phyloP scores from a whole-genome alignment of 2,797 vertebrate genomes.

The Vireo griseus region DNA sequence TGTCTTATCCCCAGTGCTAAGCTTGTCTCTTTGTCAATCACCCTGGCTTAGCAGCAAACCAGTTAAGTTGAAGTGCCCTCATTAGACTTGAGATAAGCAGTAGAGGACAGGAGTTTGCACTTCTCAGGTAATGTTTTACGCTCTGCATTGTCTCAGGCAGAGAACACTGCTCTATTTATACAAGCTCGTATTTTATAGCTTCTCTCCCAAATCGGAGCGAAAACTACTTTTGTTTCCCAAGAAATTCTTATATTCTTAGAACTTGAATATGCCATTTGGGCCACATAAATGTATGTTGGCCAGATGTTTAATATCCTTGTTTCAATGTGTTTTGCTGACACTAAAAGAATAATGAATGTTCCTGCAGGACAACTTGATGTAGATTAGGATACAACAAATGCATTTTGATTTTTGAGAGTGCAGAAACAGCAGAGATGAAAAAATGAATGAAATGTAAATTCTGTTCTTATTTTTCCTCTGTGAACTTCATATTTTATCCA shows the following conservation, averaged over 20 bases:
- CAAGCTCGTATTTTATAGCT: background rate
- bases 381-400: constrained; percentile 34
- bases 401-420: background rate
- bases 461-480: constrained; percentile 17
- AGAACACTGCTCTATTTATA: background rate
- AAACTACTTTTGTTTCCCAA: constrained; percentile 20
- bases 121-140: background rate
- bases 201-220: background rate
- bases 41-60: background rate
- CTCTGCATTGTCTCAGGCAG: background rate
- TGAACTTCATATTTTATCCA: constrained; percentile 11
- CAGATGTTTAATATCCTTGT: constrained; percentile 51
- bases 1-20: background rate
- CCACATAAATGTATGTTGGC: constrained; percentile 33
- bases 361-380: constrained; percentile 34
- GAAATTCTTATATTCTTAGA: background rate
- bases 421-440: background rate
- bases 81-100: background rate
- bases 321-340: constrained; percentile 51
- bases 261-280: constrained; percentile 46
- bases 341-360: constrained; percentile 42
- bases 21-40: background rate
- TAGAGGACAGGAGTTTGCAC: background rate
- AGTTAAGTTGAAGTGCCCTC: constrained; percentile 2
- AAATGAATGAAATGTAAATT: constrained; percentile 13